These are phyloP conservation scores for Corapipo altera DNA, from an alignment of 2,113 vertebrate species.

Conservation along the genomic window DNA sequence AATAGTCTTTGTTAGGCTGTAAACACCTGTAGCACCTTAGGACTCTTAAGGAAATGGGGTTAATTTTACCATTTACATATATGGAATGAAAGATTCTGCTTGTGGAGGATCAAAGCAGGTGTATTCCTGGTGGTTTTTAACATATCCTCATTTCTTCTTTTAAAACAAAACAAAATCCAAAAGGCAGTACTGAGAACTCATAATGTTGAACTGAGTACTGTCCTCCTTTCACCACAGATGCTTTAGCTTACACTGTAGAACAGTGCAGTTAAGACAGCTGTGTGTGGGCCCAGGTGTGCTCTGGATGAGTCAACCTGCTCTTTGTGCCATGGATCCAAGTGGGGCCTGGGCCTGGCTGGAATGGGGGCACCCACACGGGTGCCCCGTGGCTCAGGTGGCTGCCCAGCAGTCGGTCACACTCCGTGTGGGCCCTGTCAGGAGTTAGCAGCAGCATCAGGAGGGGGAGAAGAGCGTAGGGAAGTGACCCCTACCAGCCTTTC, in stretches of 20 bases:
- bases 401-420: neutral
- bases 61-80: neutral
- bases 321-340: rapidly evolving
- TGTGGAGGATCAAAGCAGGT: neutral
- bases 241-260: neutral
- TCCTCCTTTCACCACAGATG: neutral
- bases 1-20: neutral
- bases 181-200: neutral
- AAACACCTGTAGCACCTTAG: constrained; percentile 2
- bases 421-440: neutral
- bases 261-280: neutral
- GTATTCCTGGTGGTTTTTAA: neutral
- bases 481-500: neutral
- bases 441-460: rapidly evolving
- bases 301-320: neutral
- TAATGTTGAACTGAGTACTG: neutral
- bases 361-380: rapidly evolving
- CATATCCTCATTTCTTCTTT: neutral
- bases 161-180: neutral
- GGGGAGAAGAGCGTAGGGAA: neutral
- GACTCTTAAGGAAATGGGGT: neutral
- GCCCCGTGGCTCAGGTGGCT: neutral
- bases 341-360: neutral
- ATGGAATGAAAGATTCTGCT: neutral
- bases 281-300: neutral